These are phyloP conservation scores for pig (Sus scrofa) DNA, from an alignment of 2,113 vertebrate species.

Conservation along the genomic window T2T-Sscrofa CM000830.6:24386001-24386500, in stretches of 20 bases:
- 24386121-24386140: not conserved
- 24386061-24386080: not conserved
- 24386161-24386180: not conserved
- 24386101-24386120: not conserved
- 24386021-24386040: not conserved
- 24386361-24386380: conserved; percentile 9
- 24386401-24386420: conserved; percentile 56
- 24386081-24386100: not conserved
- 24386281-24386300: conserved; percentile 38
- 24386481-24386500: conserved; percentile 46
- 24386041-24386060: conserved; percentile 1
- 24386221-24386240: not conserved
- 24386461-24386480: conserved; percentile 41
- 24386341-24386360: conserved; percentile 59
- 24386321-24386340: conserved; percentile 36
- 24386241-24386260: conserved; percentile 9
- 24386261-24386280: conserved; percentile 16
- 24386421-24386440: not conserved
- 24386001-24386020: too few relatives aligned
- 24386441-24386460: conserved; percentile 40
- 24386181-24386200: not conserved
- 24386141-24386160: conserved; percentile 28
- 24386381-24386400: conserved; percentile 59
- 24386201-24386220: conserved; percentile 33
- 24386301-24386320: conserved; percentile 50